These are phyloP conservation scores for Dicaeum eximium DNA, from an alignment of 2,113 vertebrate genomes.

Conservation along the genomic window DNA sequence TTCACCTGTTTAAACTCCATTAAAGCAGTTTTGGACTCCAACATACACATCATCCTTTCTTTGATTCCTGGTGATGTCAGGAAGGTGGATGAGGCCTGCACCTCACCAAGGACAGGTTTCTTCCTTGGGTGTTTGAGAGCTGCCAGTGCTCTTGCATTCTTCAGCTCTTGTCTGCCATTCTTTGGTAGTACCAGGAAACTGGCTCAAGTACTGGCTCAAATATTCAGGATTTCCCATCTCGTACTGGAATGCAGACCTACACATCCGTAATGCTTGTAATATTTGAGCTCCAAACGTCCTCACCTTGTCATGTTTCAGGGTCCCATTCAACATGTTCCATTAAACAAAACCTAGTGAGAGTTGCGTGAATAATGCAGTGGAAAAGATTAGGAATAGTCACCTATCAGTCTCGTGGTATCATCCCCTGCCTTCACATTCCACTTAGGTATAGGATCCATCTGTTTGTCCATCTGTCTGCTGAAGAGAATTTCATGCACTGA, in stretches of 20 bases:
- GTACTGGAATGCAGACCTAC: constrained; percentile 56
- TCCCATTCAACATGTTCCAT: constrained; percentile 51
- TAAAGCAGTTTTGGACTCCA: constrained; percentile 19
- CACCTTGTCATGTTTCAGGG: constrained; percentile 39
- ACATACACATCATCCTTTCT: background rate
- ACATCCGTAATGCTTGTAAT: constrained; percentile 34
- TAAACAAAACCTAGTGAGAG: constrained; percentile 42
- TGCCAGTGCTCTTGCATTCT: constrained; percentile 17
- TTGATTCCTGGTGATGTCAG: background rate
- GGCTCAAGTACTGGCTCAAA: background rate
- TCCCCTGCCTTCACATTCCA: constrained; percentile 86
- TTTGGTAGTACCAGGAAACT: background rate
- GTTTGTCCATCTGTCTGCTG: constrained; percentile 81
- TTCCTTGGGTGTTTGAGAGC: background rate
- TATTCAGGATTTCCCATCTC: constrained; percentile 34
- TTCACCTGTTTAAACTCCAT: constrained; percentile 11
- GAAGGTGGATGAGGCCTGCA: background rate
- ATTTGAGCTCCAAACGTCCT: constrained; percentile 29
- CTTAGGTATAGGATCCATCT: constrained; percentile 80
- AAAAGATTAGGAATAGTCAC: constrained; percentile 62
- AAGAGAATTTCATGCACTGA: constrained; percentile 92
- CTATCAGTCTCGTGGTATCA: constrained; percentile 79
- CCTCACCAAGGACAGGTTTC: background rate
- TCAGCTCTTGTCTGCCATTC: constrained; percentile 11
- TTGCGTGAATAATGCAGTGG: constrained; percentile 60